phyloP scores from a whole-genome alignment of 2,888 invertebrate species.

The Teleiodes luculella region DNA sequence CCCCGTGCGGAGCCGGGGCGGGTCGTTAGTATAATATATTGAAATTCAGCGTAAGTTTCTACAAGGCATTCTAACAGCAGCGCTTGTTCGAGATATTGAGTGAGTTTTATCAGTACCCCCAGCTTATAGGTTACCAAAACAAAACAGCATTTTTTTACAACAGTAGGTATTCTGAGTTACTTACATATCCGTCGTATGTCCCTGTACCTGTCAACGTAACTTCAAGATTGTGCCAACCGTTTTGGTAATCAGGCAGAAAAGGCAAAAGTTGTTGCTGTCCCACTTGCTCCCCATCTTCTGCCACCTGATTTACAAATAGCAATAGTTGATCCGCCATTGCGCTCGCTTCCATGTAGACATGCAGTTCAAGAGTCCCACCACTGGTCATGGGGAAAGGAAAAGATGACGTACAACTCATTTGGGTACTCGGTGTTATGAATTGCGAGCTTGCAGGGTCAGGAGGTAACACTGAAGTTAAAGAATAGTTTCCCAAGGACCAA shows the following conservation, averaged over 20 bases:
- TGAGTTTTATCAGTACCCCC: too few species aligned
- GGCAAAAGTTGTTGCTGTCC: constrained; percentile 13
- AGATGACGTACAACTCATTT: constrained; percentile 32
- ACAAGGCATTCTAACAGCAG: too few species aligned
- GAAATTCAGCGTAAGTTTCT: too few species aligned
- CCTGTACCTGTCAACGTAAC: background rate
- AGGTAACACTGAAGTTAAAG: constrained; percentile 24
- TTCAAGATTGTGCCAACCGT: constrained; percentile 35
- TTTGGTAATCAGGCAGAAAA: constrained; percentile 12
- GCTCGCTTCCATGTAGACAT: constrained; percentile 36
- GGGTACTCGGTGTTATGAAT: constrained; percentile 33
- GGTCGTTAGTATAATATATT: too few species aligned
- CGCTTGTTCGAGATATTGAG: too few species aligned
- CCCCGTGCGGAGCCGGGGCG: too few species aligned
- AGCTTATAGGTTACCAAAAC: too few species aligned
- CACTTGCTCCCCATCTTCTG: constrained; percentile 20
- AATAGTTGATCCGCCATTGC: constrained; percentile 32
- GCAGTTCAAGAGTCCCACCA: constrained; percentile 41
- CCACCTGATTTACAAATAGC: constrained; percentile 34
- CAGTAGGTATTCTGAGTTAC: background rate
- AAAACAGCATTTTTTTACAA: too few species aligned
- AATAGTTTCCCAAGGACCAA: constrained; percentile 39
- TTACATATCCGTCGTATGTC: constrained; percentile 5
- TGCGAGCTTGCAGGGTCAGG: constrained; percentile 31
- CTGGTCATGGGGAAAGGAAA: constrained; percentile 34